Evolutionary conservation across 2,113 vertebrate species (phyloP).

Genomic region (Tauraco erythrolophus): DNA sequence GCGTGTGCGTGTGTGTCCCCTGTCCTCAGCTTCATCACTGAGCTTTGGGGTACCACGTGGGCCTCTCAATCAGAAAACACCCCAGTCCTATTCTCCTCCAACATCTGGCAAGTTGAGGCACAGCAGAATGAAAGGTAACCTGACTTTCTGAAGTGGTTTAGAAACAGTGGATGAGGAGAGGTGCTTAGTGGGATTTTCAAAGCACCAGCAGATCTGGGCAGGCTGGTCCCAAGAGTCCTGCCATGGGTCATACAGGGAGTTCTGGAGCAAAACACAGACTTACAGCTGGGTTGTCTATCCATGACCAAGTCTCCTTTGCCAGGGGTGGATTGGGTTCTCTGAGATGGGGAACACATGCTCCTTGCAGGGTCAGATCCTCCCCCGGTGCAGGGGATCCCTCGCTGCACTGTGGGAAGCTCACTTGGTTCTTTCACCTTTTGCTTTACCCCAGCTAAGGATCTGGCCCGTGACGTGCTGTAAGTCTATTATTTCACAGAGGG

Average conservation of each 20-base stretch:
- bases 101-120: not conserved
- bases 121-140: not conserved
- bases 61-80: not conserved
- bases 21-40: not conserved
- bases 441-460: not conserved
- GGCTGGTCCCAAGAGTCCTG: not conserved
- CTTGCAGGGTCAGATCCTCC: not conserved
- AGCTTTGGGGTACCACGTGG: not conserved
- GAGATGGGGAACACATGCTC: not conserved
- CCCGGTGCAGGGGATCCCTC: not conserved
- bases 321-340: not conserved
- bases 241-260: not conserved
- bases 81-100: not conserved
- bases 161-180: not conserved
- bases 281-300: not conserved
- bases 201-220: not conserved
- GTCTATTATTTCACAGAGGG: not conserved
- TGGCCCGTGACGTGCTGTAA: not conserved
- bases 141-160: rapidly evolving
- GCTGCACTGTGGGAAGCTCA: rapidly evolving
- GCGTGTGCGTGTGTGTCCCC: not conserved
- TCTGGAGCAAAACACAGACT: not conserved
- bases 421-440: rapidly evolving
- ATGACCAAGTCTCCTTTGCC: not conserved
- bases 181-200: not conserved